Conservation (phyloP, 92 coral and sea anemone species). For the Zoanthus sansibaricus region DNA sequence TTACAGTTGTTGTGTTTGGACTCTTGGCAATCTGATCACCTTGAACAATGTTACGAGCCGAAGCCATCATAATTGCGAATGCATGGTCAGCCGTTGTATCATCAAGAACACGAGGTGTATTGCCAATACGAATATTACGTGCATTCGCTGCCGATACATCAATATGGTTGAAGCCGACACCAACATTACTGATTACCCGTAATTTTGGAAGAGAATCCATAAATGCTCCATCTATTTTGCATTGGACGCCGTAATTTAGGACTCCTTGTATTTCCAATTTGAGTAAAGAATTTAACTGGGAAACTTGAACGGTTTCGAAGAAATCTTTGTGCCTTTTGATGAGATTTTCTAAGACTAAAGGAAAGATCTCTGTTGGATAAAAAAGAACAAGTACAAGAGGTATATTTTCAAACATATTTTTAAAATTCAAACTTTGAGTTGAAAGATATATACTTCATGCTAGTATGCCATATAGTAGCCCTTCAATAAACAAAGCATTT, state of each 20-base stretch:
- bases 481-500: no score
- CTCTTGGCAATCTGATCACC: slow-evolving; percentile 59
- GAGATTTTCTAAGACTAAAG: slow-evolving; percentile 12
- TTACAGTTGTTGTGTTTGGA: slow-evolving; percentile 51
- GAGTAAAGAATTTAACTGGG: slow-evolving; percentile 3
- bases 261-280: slow-evolving; percentile 12
- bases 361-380: slow-evolving; percentile 14
- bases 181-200: slow-evolving; percentile 57
- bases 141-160: slow-evolving; percentile 72
- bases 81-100: slow-evolving; percentile 80
- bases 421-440: no score
- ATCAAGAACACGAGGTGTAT: slow-evolving; percentile 59
- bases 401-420: no score
- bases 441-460: no score
- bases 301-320: slow-evolving; percentile 12
- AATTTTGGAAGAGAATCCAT: slow-evolving; percentile 75
- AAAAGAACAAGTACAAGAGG: neutral
- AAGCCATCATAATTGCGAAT: slow-evolving; percentile 75
- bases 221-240: slow-evolving; percentile 37
- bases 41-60: slow-evolving; percentile 81
- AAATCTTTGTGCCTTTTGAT: slow-evolving; percentile 2
- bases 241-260: neutral
- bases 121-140: slow-evolving; percentile 77
- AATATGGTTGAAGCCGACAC: slow-evolving; percentile 74
- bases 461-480: no score